A percentile compares a stretch with the other conserved stretches of the same genome.
These are phyloP conservation scores for Osmerus eperlanus DNA, from an alignment of 2,113 vertebrate genomes.

Conservation along the genomic window DNA sequence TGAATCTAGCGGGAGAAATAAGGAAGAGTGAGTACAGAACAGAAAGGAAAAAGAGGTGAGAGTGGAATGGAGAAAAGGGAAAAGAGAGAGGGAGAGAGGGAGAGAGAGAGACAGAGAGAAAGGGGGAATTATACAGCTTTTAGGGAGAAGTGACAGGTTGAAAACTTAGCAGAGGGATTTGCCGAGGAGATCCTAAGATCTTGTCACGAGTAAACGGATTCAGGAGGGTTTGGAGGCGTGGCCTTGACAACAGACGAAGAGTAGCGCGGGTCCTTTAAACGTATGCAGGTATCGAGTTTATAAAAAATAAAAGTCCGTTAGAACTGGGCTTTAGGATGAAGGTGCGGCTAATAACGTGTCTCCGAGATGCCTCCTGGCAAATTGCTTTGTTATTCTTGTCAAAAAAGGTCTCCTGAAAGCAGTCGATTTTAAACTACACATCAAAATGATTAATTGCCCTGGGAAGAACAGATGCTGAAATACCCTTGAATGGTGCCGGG, in stretches of 20 bases:
- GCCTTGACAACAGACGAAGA: constrained; percentile 55
- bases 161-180: constrained; percentile 73
- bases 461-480: constrained; percentile 96
- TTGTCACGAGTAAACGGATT: constrained; percentile 69
- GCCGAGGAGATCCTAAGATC: constrained; percentile 64
- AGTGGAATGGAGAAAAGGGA: not conserved
- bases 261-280: constrained; percentile 68
- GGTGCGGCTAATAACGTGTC: constrained; percentile 91
- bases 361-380: constrained; percentile 93
- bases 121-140: constrained; percentile 59
- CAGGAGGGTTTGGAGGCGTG: constrained; percentile 61
- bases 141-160: constrained; percentile 65
- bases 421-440: constrained; percentile 95
- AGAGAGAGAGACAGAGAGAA: constrained; percentile 4
- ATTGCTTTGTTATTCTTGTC: constrained; percentile 99
- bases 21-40: constrained; percentile 53
- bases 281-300: constrained; percentile 70
- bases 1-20: constrained; percentile 45
- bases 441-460: constrained; percentile 99
- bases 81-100: constrained; percentile 16
- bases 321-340: constrained; percentile 79
- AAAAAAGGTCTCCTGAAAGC: constrained; percentile 87
- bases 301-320: constrained; percentile 55
- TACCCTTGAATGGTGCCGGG: constrained; percentile 82
- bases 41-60: not conserved